phyloP scores from a whole-genome alignment of 2,797 vertebrate genomes.

The Rhinophrynus dorsalis region DNA sequence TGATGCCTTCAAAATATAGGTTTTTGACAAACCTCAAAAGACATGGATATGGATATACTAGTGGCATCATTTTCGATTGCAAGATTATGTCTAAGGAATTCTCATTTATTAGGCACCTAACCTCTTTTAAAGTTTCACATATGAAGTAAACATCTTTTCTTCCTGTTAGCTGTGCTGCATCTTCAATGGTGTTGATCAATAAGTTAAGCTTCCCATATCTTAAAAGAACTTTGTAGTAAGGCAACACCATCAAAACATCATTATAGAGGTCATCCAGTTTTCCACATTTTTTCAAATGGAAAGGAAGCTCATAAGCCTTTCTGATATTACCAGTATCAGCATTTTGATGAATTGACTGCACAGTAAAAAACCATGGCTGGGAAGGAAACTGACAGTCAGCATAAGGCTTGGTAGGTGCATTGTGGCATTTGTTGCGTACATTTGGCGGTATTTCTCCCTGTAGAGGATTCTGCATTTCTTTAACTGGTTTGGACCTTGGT shows the following conservation, averaged over 20 bases:
- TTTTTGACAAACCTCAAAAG: conserved; percentile 58
- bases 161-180: conserved; percentile 45
- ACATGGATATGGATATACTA: conserved; percentile 59
- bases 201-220: conserved; percentile 58
- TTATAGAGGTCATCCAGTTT: conserved; percentile 58
- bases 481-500: conserved; percentile 53
- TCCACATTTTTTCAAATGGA: conserved; percentile 68
- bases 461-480: conserved; percentile 7
- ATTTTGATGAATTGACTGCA: conserved; percentile 8
- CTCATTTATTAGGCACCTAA: conserved; percentile 59
- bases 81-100: conserved; percentile 62
- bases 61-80: conserved; percentile 67
- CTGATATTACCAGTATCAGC: conserved; percentile 57
- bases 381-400: conserved; percentile 58
- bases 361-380: conserved; percentile 65
- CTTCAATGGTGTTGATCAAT: conserved; percentile 64
- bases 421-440: background rate
- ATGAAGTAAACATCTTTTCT: conserved; percentile 64
- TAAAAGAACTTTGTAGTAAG: conserved; percentile 70
- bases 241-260: conserved; percentile 60
- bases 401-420: conserved; percentile 23
- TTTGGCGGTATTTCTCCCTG: background rate
- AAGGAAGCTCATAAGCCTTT: conserved; percentile 68
- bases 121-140: conserved; percentile 59
- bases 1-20: conserved; percentile 52